phyloP scores from a whole-genome alignment of 1,140 invertebrate species.

The Zaprionus inermis region DNA sequence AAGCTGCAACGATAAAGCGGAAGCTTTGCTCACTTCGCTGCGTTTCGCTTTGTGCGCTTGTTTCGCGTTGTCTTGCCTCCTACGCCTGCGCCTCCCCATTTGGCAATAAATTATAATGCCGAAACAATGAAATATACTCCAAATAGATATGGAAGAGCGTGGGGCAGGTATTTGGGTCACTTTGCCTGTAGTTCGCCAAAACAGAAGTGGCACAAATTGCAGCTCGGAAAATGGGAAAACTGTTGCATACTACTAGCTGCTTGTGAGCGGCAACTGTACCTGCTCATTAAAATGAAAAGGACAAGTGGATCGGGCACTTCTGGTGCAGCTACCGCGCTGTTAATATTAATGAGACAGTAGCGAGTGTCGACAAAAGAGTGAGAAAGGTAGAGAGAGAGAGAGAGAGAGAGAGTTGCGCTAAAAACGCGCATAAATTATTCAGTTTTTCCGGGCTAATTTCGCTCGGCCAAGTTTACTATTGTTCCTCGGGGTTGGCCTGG shows the following conservation, averaged over 20 bases:
- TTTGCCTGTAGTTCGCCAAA: conserved; percentile 47
- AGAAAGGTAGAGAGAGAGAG: not conserved
- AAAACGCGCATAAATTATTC: conserved; percentile 46
- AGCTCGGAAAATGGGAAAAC: conserved; percentile 22
- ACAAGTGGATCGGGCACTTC: conserved; percentile 28
- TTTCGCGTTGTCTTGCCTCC: conserved; percentile 21
- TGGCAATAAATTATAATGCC: conserved; percentile 66
- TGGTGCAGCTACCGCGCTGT: conserved; percentile 21
- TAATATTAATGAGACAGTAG: conserved; percentile 49
- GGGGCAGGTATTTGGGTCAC: conserved; percentile 72
- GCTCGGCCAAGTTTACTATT: conserved; percentile 36
- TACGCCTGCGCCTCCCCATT: not conserved
- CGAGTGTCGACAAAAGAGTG: not conserved
- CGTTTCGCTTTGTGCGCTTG: conserved; percentile 22
- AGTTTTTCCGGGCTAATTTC: conserved; percentile 43
- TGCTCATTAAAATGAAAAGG: conserved; percentile 42
- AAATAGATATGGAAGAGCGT: conserved; percentile 12
- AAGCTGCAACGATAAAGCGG: conserved; percentile 36
- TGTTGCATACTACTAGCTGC: conserved; percentile 51
- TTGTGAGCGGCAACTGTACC: conserved; percentile 17
- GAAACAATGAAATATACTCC: conserved; percentile 51
- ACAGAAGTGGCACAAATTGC: conserved; percentile 72
- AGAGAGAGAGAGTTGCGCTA: conserved; percentile 2
- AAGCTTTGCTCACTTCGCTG: conserved; percentile 61
- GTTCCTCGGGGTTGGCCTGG: conserved; percentile 8